Evolutionary conservation across 2,888 invertebrate species (phyloP).

Genomic region (Catocala nupta): DNA sequence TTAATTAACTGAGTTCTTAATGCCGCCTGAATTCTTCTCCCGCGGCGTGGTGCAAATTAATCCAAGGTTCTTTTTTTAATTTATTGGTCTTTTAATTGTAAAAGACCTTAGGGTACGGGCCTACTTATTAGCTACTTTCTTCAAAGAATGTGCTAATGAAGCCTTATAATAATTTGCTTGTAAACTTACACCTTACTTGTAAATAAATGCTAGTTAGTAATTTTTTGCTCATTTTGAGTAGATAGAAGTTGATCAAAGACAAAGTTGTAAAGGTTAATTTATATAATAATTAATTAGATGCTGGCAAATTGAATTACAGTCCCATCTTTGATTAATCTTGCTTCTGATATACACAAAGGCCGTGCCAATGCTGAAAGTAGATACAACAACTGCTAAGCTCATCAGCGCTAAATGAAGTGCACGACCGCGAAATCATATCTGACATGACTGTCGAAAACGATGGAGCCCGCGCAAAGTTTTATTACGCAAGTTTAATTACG

Average conservation of each 20-base stretch:
- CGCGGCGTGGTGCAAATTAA: slow-evolving; percentile 42
- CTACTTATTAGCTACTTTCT: slow-evolving; percentile 11
- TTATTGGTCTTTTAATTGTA: slow-evolving; percentile 37
- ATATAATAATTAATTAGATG: too few species aligned
- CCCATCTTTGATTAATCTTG: too few species aligned
- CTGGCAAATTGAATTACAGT: too few species aligned
- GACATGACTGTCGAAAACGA: slow-evolving; percentile 41
- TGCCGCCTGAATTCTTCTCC: slow-evolving; percentile 49
- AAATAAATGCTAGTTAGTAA: too few species aligned
- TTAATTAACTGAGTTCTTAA: slow-evolving; percentile 58
- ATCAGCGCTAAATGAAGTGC: slow-evolving; percentile 37
- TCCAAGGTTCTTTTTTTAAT: slow-evolving; percentile 36
- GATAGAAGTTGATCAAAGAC: too few species aligned
- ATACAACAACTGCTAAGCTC: slow-evolving; percentile 11
- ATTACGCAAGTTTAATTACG: slow-evolving; percentile 72
- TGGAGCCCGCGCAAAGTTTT: slow-evolving; percentile 50
- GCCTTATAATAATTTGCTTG: too few species aligned
- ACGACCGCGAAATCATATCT: slow-evolving; percentile 35
- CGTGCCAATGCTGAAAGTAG: too few species aligned
- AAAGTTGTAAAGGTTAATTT: too few species aligned
- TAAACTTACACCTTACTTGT: too few species aligned
- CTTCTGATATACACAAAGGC: too few species aligned
- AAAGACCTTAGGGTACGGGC: slow-evolving; percentile 1
- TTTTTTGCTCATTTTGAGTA: too few species aligned
- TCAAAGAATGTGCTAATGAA: background rate